These are phyloP conservation scores for Ctenoplectra terminalis DNA, from an alignment of 1,140 invertebrate genomes.

Conservation along the genomic window DNA sequence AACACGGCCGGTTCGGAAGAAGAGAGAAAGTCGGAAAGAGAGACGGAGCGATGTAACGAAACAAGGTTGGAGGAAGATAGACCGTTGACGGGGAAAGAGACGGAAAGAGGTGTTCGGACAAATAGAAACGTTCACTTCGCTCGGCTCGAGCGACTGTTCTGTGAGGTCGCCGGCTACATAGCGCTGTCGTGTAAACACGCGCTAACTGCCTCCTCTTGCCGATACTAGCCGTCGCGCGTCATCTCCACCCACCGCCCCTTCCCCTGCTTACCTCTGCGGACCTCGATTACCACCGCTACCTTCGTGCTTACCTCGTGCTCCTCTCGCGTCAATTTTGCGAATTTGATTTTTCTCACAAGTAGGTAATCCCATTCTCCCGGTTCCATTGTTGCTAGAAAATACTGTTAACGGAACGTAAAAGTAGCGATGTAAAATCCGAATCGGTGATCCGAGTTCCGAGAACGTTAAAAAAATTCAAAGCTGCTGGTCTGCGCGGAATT, in stretches of 20 bases:
- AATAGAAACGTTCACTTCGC: conserved; percentile 80
- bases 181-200: conserved; percentile 83
- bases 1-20: not conserved
- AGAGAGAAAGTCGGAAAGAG: not conserved
- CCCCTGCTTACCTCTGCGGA: not conserved
- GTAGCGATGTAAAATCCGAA: no score
- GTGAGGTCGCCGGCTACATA: conserved; percentile 80
- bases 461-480: not conserved
- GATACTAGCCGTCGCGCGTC: conserved; percentile 66
- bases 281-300: not conserved
- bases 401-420: no score
- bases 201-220: conserved; percentile 79
- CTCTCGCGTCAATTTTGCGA: not conserved
- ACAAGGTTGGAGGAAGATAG: conserved; percentile 13
- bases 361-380: rapidly evolving
- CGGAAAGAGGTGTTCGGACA: conserved; percentile 73
- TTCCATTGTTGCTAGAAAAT: no score
- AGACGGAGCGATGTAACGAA: conserved; percentile 20
- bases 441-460: no score
- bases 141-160: conserved; percentile 65
- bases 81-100: conserved; percentile 36
- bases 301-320: no score
- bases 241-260: conserved; percentile 40
- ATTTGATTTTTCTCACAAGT: not conserved
- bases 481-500: not conserved